Evolutionary conservation across 2,888 invertebrate species (phyloP).

Genomic region (Xanthia togata): DNA sequence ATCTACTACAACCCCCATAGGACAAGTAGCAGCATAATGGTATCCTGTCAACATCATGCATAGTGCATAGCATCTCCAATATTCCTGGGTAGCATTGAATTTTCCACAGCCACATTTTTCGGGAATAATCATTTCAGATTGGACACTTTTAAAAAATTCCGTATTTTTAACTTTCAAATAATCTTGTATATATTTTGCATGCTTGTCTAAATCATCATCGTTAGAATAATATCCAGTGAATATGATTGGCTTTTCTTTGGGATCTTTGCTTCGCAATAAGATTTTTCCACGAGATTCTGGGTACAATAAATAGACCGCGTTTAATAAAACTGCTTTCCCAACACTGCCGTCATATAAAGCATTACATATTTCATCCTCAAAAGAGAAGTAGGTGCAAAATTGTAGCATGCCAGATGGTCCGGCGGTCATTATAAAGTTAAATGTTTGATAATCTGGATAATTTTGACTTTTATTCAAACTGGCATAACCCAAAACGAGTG

Average conservation of each 20-base stretch:
- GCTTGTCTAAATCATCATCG: constrained; percentile 84
- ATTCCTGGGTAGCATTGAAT: constrained; percentile 83
- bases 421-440: constrained; percentile 28
- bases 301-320: constrained; percentile 68
- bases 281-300: constrained; percentile 89
- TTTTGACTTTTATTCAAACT: constrained; percentile 90
- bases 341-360: constrained; percentile 51
- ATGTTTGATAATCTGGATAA: constrained; percentile 80
- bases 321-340: constrained; percentile 57
- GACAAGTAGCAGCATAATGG: constrained; percentile 92
- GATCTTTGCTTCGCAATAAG: constrained; percentile 87
- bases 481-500: constrained; percentile 77
- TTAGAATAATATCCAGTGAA: constrained; percentile 90
- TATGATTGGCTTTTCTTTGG: constrained; percentile 89
- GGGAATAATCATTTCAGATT: constrained; percentile 70
- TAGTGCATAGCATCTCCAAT: constrained; percentile 92
- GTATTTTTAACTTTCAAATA: constrained; percentile 78
- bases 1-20: constrained; percentile 94
- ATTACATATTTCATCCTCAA: constrained; percentile 65
- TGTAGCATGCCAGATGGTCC: constrained; percentile 6
- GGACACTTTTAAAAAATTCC: constrained; percentile 76
- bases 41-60: constrained; percentile 92
- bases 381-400: constrained; percentile 59
- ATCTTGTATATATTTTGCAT: constrained; percentile 79
- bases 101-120: constrained; percentile 55